Evolutionary conservation across 2,113 vertebrate genomes (phyloP).

Genomic region (Calyptomena viridis): DNA sequence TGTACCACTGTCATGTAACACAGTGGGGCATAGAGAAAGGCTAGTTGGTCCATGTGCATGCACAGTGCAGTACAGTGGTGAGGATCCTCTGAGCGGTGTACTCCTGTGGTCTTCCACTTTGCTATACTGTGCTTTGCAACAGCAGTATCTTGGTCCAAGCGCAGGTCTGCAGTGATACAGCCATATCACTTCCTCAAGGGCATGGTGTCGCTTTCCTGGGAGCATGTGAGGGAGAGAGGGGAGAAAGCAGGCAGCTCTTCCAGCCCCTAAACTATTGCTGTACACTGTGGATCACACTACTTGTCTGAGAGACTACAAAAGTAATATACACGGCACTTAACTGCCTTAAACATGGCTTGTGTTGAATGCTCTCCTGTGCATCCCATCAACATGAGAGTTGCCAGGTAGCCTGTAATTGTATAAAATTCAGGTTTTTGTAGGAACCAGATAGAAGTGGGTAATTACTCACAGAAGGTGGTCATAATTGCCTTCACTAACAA

Average conservation of each 20-base stretch:
- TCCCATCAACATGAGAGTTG: background rate
- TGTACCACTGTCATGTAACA: fast-evolving
- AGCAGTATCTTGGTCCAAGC: background rate
- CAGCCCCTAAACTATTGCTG: background rate
- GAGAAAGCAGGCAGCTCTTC: background rate
- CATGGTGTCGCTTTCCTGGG: background rate
- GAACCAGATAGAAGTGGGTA: background rate
- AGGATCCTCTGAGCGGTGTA: background rate
- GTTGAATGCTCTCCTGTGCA: background rate
- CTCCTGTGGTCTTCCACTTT: background rate
- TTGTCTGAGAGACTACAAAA: background rate
- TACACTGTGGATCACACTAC: fast-evolving
- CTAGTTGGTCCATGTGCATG: too few species aligned
- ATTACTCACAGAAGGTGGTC: constrained; percentile 49
- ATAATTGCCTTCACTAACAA: constrained; percentile 42
- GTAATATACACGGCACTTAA: background rate
- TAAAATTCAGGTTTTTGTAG: constrained; percentile 3
- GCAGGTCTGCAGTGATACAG: background rate
- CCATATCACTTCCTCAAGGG: fast-evolving
- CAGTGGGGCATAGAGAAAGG: background rate
- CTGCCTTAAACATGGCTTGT: background rate
- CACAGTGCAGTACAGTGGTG: fast-evolving
- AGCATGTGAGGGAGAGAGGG: fast-evolving
- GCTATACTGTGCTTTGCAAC: background rate
- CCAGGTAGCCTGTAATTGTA: background rate